Evolutionary conservation across 2,888 invertebrate genomes (phyloP).

Genomic region (Drosophila nr. perissopoda): DNA sequence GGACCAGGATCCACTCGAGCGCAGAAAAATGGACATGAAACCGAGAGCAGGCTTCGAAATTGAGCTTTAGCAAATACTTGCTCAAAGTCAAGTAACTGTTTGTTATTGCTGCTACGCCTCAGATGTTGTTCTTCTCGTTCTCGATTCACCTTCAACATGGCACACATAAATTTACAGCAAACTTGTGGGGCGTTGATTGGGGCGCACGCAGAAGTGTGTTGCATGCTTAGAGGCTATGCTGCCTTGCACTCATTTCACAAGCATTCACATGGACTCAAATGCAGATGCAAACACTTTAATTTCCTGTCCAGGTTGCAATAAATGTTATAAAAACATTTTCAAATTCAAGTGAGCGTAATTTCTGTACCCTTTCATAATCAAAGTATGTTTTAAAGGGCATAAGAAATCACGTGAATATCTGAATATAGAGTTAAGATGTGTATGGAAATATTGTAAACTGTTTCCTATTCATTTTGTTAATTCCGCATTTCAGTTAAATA

Average conservation of each 20-base stretch:
- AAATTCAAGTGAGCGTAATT: background rate
- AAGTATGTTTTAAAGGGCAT: background rate
- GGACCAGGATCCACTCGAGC: conserved; percentile 51
- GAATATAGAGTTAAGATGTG: background rate
- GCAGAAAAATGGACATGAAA: conserved; percentile 56
- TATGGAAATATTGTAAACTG: background rate
- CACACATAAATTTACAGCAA: conserved; percentile 3
- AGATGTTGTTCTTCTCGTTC: background rate
- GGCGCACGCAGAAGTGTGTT: conserved; percentile 26
- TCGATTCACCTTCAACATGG: background rate
- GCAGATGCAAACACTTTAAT: conserved; percentile 39
- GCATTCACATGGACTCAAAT: background rate
- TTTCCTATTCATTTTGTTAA: background rate
- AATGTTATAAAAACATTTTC: conserved; percentile 11
- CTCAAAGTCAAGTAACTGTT: conserved; percentile 32
- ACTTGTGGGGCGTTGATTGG: conserved; percentile 1
- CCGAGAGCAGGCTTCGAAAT: conserved; percentile 37
- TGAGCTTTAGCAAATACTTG: conserved; percentile 53
- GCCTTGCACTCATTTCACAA: background rate
- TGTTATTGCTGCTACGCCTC: conserved; percentile 3
- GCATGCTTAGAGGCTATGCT: conserved; percentile 10
- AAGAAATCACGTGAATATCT: background rate
- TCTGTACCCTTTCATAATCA: background rate
- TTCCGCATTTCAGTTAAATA: background rate
- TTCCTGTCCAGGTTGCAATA: conserved; percentile 45